A percentile compares a stretch with the other conserved stretches of the same genome.
phyloP scores from a whole-genome alignment of 2,888 invertebrate species.

The Tenthredo mesomela region DNA sequence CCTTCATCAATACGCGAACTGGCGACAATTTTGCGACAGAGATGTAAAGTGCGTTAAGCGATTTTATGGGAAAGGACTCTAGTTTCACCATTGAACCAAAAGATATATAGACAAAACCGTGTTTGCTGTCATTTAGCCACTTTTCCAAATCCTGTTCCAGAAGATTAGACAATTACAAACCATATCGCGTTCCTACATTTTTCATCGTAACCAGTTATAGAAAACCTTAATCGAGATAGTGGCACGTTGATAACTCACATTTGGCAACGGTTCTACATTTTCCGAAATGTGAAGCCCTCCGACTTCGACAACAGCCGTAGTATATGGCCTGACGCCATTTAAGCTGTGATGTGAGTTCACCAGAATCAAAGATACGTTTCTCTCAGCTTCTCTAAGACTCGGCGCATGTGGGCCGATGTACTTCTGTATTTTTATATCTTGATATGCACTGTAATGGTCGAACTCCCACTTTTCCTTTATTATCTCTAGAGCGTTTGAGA shows the following conservation, averaged over 20 bases:
- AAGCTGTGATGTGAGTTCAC: constrained; percentile 79
- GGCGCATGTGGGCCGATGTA: constrained; percentile 70
- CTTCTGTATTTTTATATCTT: constrained; percentile 61
- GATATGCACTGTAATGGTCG: constrained; percentile 54
- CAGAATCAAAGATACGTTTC: constrained; percentile 78
- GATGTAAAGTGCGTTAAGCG: constrained; percentile 59
- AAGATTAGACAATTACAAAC: background rate
- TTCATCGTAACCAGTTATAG: no score
- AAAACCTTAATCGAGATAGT: background rate
- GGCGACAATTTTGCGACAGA: constrained; percentile 66
- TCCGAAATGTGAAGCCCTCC: constrained; percentile 79
- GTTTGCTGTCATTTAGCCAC: constrained; percentile 59
- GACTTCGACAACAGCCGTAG: constrained; percentile 79
- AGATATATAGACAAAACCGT: constrained; percentile 58
- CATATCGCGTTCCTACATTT: no score
- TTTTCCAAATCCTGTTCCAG: constrained; percentile 62
- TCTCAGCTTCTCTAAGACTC: constrained; percentile 75
- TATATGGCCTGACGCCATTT: constrained; percentile 78
- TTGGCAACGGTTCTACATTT: constrained; percentile 57
- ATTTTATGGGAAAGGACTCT: constrained; percentile 63
- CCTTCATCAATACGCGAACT: constrained; percentile 66
- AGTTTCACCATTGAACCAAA: constrained; percentile 68
- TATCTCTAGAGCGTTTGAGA: constrained; percentile 58
- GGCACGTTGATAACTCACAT: constrained; percentile 64
- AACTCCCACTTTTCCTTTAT: constrained; percentile 46